These are phyloP conservation scores for Oreochromis tanganicae DNA, from an alignment of 2,113 vertebrate genomes.

Conservation along the genomic window DNA sequence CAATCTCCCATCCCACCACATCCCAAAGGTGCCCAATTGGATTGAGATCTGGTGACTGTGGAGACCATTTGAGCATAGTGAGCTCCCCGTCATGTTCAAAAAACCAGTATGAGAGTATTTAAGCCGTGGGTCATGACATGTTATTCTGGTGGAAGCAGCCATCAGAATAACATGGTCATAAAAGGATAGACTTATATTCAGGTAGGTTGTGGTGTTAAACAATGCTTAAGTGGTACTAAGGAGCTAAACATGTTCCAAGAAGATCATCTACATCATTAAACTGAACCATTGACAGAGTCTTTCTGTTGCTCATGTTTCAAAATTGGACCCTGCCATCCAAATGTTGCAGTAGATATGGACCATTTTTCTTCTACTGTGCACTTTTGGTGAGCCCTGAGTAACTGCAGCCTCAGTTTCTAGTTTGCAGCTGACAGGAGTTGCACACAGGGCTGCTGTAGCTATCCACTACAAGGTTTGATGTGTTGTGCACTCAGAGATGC, in stretches of 20 bases:
- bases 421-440: background rate
- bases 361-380: background rate
- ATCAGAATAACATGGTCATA: background rate
- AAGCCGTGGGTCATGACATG: background rate
- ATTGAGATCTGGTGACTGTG: background rate
- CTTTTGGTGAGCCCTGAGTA: background rate
- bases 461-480: background rate
- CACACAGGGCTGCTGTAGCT: background rate
- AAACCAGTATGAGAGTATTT: background rate
- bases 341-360: background rate
- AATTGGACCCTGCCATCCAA: background rate
- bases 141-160: background rate
- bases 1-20: background rate
- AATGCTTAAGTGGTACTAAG: background rate
- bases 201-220: background rate
- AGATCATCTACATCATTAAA: background rate
- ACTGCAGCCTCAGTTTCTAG: background rate
- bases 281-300: background rate
- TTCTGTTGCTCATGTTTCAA: background rate
- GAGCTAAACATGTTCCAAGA: background rate
- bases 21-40: background rate
- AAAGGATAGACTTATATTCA: background rate
- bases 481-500: background rate
- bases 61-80: background rate
- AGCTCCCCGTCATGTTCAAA: background rate